Percentiles rank a stretch among this genome's conserved stretches.
These are phyloP conservation scores for Strigamia transsilvanica DNA, from an alignment of 2,888 invertebrate genomes.

Conservation along the genomic window DNA sequence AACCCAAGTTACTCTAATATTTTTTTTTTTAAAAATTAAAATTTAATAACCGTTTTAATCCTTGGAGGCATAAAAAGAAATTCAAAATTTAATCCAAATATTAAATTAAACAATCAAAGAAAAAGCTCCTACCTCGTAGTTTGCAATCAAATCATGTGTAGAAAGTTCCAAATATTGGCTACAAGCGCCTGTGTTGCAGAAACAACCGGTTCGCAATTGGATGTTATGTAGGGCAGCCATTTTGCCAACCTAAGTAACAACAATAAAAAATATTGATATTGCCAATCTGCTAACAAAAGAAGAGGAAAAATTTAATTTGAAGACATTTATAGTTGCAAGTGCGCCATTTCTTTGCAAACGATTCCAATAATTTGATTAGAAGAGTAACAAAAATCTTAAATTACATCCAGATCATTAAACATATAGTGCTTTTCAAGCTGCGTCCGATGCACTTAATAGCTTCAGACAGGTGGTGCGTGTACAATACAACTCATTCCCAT, in stretches of 20 bases:
- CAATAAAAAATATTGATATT: not conserved
- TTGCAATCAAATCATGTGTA: conserved; percentile 75
- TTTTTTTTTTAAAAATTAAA: conserved; percentile 21
- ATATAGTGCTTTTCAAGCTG: conserved; percentile 19
- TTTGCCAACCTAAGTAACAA: conserved; percentile 75
- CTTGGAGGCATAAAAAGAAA: conserved; percentile 12
- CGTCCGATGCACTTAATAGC: conserved; percentile 36
- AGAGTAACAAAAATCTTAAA: conserved; percentile 26
- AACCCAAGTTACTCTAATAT: not conserved
- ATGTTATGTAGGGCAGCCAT: conserved; percentile 87
- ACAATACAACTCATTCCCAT: conserved; percentile 24
- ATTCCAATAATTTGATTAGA: conserved; percentile 32
- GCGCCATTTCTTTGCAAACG: conserved; percentile 37
- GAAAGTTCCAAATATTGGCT: conserved; percentile 78
- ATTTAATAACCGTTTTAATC: not conserved
- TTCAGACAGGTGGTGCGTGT: conserved; percentile 29
- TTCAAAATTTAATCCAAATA: conserved; percentile 58
- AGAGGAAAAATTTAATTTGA: not conserved
- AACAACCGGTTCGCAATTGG: conserved; percentile 90
- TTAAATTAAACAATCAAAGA: not conserved
- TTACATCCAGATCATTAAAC: conserved; percentile 17
- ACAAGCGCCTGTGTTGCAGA: conserved; percentile 96
- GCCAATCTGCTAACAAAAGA: not conserved
- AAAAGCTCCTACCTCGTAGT: conserved; percentile 72
- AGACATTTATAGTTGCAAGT: not conserved